phyloP scores from a whole-genome alignment of 2,113 vertebrate genomes.

The Physeter macrocephalus region DNA sequence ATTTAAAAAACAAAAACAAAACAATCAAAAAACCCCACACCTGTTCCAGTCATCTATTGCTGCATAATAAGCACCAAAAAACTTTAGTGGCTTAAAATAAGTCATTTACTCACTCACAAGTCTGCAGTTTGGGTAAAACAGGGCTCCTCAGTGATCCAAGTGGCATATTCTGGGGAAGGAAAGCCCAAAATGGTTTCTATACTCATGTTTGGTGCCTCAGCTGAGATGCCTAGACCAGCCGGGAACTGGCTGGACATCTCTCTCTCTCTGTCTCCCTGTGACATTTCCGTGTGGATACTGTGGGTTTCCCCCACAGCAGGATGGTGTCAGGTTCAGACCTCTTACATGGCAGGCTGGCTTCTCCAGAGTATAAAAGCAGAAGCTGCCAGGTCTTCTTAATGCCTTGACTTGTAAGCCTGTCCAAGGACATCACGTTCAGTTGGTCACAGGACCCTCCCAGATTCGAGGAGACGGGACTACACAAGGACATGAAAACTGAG shows the following conservation, averaged over 20 bases:
- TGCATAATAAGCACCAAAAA: not conserved
- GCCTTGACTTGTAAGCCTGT: not conserved
- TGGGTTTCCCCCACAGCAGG: not conserved
- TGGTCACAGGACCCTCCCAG: not conserved
- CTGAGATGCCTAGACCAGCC: not conserved
- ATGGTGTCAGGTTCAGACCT: not conserved
- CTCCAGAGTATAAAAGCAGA: not conserved
- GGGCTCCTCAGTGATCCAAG: not conserved
- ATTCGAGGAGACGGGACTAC: not conserved
- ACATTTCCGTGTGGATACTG: not conserved
- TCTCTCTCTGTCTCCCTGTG: not conserved
- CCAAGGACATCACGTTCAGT: not conserved
- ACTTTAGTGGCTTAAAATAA: not conserved
- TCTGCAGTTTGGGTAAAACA: not conserved
- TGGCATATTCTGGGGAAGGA: not conserved
- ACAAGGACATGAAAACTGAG: not conserved
- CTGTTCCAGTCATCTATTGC: not conserved
- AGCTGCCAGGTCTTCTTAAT: not conserved
- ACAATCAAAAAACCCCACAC: not conserved
- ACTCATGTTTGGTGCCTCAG: not conserved
- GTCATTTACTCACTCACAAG: not conserved
- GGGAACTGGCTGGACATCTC: not conserved
- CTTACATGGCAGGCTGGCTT: not conserved
- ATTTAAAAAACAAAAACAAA: not conserved
- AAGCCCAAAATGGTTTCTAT: not conserved